Evolutionary conservation across 2,113 vertebrate genomes (phyloP).

Genomic region (Apistogramma diplotaenia): DNA sequence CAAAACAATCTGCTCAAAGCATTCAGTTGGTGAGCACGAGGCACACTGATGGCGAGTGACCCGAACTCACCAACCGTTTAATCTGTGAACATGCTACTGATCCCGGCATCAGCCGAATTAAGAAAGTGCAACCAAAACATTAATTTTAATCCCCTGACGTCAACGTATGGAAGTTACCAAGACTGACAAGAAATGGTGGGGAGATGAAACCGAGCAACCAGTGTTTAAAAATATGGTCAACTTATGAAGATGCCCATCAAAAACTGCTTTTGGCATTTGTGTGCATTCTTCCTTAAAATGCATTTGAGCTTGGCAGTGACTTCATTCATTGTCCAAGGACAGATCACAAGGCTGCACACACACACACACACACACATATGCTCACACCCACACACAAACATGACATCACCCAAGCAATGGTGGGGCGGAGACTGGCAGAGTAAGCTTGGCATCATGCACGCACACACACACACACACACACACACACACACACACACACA

Average conservation of each 20-base stretch:
- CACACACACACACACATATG: background rate
- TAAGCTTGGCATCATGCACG: slow-evolving; percentile 42
- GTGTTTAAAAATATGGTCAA: background rate
- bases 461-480: slow-evolving; percentile 7
- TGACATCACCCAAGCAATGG: slow-evolving; percentile 59
- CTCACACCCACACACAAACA: background rate
- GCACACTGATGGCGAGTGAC: background rate
- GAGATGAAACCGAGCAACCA: background rate
- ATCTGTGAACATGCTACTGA: slow-evolving; percentile 5
- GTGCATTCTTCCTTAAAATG: background rate
- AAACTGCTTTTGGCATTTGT: background rate
- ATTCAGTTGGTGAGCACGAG: background rate
- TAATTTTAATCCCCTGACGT: background rate
- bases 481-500: too few species aligned
- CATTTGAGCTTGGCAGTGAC: slow-evolving; percentile 13
- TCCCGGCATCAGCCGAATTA: background rate
- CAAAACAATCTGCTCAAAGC: background rate
- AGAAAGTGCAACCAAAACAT: slow-evolving; percentile 12
- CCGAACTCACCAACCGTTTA: background rate
- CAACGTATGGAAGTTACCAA: slow-evolving; percentile 11
- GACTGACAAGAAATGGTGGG: background rate
- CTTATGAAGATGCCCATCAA: background rate
- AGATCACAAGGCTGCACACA: slow-evolving; percentile 47
- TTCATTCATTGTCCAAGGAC: slow-evolving; percentile 50
- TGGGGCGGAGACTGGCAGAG: slow-evolving; percentile 64